Conservation (phyloP, 2,888 invertebrate species). For the Platynereis dumerilii region DNA sequence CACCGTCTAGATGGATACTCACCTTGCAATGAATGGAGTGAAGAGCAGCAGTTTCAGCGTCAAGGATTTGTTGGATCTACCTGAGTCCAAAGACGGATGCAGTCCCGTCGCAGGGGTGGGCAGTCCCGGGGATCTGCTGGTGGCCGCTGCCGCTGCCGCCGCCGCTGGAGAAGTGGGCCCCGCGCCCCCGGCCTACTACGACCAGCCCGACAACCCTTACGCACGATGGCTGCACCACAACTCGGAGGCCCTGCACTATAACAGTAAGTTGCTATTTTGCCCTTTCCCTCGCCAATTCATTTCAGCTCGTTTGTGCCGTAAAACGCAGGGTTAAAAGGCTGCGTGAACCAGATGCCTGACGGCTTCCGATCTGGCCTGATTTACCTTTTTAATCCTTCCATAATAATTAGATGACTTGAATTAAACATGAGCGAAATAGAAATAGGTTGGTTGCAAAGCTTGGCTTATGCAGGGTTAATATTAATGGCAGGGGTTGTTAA, state of each 20-base stretch:
- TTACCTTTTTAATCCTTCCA: too few relatives aligned
- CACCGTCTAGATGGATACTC: constrained; percentile 24
- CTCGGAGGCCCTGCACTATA: constrained; percentile 34
- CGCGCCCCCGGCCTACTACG: constrained; percentile 27
- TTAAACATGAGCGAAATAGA: too few relatives aligned
- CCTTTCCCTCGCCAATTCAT: too few relatives aligned
- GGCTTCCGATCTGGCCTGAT: too few relatives aligned
- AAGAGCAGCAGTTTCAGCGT: constrained; percentile 24
- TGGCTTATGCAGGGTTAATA: too few relatives aligned
- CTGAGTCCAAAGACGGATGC: constrained; percentile 20
- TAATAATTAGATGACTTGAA: too few relatives aligned
- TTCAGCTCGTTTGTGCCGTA: too few relatives aligned
- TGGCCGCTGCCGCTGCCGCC: neutral
- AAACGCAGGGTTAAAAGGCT: too few relatives aligned
- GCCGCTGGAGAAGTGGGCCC: constrained; percentile 15
- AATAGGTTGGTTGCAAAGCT: too few relatives aligned
- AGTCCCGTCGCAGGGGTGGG: constrained; percentile 13
- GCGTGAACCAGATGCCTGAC: too few relatives aligned
- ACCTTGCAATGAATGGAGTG: constrained; percentile 19
- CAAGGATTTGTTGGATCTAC: constrained; percentile 25
- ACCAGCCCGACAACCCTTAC: constrained; percentile 67
- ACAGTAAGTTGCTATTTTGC: too few relatives aligned
- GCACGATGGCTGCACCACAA: constrained; percentile 61
- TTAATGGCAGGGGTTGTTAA: too few relatives aligned
- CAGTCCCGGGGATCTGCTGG: constrained; percentile 5